Base-by-base conservation (phyloP, 2,888 invertebrate species). In the Noctua pronuba region DNA sequence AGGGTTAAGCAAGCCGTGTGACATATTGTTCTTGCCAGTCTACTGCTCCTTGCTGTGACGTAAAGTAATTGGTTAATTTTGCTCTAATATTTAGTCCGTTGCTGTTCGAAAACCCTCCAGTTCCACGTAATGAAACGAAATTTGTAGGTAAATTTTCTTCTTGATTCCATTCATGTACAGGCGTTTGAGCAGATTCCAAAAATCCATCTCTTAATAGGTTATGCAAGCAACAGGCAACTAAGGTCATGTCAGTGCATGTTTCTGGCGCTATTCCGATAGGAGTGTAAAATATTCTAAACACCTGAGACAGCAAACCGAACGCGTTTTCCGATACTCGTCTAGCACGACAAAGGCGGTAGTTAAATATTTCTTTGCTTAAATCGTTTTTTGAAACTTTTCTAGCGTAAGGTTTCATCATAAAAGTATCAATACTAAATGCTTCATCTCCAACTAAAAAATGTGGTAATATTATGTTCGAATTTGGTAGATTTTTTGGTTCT, bases 241-340 rank as follows among this genome's bases (percentile, higher is more conserved):
- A 87, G 75, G 67, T 79, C 76, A 87, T 72, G 71, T 87, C 83
- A 75, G 74, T 66, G 75, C 80, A 72, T 77, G 78, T 78, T 73
- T 84, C 80, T 78, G 85, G 82, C 79, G 78, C 80, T 73, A 86
- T 80, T 77, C 77, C 83, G 41, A 83, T 87, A 66, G 87, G 87
- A 71, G 83, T 85, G 76, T 84, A 84, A 84, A 87, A 87, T 85
- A 85, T 60, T 87, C 83, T 85, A 71, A 88, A 85, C 69, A 85
- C 80, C 75, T 85, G 84, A 73, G 74, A 74, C 75, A 86, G 82
- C 60, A 85, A 80, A 65, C 82, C 85, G 67, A 86, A 83, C 64
- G 85, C 83, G 70, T 85, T 85, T 86, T 82, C 78, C 64, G 83
- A 72, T 70, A 81, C 78, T 73, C 82, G 80, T 66, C 86, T 74